A percentile compares a stretch with the other conserved stretches of the same genome.
Evolutionary conservation across 2,113 vertebrate species (phyloP).

Genomic region (Barbus barbus): DNA sequence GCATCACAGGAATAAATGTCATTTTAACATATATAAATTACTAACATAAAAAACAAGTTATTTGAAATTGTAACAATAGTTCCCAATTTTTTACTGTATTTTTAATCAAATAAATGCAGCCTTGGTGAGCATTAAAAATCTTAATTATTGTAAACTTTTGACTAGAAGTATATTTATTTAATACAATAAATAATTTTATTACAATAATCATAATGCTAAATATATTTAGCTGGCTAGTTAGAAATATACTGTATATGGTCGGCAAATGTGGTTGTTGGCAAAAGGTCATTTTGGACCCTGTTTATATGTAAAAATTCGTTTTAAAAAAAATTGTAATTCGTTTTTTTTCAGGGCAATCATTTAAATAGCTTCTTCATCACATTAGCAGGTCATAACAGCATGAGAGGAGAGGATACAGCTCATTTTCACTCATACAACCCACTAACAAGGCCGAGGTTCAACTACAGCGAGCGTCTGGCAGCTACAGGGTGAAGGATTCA

Average conservation of each 20-base stretch:
- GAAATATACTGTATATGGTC: background rate
- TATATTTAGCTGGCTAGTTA: background rate
- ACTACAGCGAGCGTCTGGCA: constrained; percentile 7
- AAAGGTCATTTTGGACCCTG: background rate
- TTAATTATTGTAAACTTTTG: background rate
- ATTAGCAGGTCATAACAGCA: constrained; percentile 49
- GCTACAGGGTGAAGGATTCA: constrained; percentile 4
- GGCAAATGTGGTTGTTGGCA: background rate
- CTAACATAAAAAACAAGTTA: no score
- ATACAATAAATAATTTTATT: background rate
- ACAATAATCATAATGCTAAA: background rate
- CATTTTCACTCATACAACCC: background rate
- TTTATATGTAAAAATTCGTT: background rate
- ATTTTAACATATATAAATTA: no score
- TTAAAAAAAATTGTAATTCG: no score
- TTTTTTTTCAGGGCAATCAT: background rate
- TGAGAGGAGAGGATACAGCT: background rate
- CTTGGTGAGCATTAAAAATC: background rate
- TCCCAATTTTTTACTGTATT: background rate
- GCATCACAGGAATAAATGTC: no score
- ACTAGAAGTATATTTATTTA: background rate
- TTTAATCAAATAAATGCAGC: background rate
- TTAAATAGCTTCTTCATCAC: constrained; percentile 22
- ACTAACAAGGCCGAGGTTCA: background rate
- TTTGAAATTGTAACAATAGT: no score